Conservation (phyloP, 2,888 invertebrate genomes). For the Dorcus parallelipipedus region DNA sequence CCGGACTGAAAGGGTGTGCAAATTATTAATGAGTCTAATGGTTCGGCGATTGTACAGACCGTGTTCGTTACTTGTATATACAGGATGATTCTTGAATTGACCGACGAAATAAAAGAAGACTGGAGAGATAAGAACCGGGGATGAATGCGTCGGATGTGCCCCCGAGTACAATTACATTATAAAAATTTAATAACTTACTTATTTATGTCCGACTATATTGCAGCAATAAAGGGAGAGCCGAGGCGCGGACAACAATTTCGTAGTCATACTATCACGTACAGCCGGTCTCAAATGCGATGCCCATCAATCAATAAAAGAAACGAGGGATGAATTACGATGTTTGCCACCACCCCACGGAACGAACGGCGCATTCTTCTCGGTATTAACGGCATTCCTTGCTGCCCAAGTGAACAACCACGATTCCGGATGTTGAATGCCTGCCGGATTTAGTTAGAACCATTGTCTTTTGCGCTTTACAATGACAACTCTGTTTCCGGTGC, state of each 20-base stretch:
- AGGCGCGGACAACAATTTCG: neutral
- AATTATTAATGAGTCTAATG: slow-evolving; percentile 40
- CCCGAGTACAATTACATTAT: too few species aligned
- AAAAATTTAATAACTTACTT: too few species aligned
- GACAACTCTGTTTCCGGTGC: too few species aligned
- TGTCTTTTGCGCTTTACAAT: too few species aligned
- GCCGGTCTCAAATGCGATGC: neutral
- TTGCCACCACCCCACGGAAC: neutral
- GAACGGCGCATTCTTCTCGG: neutral
- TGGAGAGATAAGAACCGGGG: too few species aligned
- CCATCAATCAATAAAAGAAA: neutral
- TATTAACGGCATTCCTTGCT: slow-evolving; percentile 1
- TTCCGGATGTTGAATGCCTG: neutral
- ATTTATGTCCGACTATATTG: too few species aligned
- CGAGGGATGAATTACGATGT: neutral
- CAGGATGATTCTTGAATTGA: too few species aligned
- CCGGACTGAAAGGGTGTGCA: slow-evolving; percentile 38
- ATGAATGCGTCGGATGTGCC: too few species aligned
- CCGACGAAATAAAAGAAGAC: too few species aligned
- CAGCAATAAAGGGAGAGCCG: too few species aligned
- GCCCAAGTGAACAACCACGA: neutral
- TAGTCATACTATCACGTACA: neutral
- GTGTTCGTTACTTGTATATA: neutral
- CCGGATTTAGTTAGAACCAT: too few species aligned
- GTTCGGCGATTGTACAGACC: slow-evolving; percentile 31